Evolutionary conservation across 2,797 vertebrate species (phyloP), one percentile per base, ranked within the genome.

Genomic region (Aphelocoma californica): DNA sequence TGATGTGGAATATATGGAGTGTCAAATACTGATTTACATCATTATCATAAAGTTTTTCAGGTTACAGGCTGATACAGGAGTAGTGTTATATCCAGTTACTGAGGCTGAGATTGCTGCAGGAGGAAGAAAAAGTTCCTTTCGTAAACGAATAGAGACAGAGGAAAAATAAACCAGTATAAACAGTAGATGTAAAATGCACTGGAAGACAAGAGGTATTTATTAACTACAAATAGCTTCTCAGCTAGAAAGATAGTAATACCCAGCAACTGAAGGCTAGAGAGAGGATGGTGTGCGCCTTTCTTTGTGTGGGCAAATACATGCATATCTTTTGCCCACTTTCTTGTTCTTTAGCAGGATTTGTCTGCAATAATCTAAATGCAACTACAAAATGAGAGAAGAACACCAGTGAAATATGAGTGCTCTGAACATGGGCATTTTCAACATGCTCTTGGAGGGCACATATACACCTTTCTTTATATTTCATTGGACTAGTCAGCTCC

Each of bases 131-230:
- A 57, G 40, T 50, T 62, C 1, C 61, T 79, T 64, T 44, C 36
- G 9, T 57, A 44, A 36, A 17, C 72, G 42, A 67, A 12, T 74
- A 71, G 60, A 42, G 64, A 58, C 18, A 56, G n/a, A 12, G 18
- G 36, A 58, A 86, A 94, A 94, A 91, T 54, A 85, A 94, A 54
- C 50, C 56, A 77, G 34, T 74, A 65, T 87, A 51, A 95, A 74
- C 50, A 91, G 38, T 51, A 91, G 69, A 85, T 93, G 45, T 69
- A 81, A 85, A 85, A 82, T 86, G 54, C 28, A 53, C 66, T 88
- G 75, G 91, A 95, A 96, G 86, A 94, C 75, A 83, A 85, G 38
- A 92, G 40, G 25, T 88, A 86, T 95, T 95, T 96, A 95, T 95
- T 95, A 71, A 81, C 80, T 94, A 94, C 54, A 96, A 93, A 88